Conservation (phyloP, 2,797 vertebrate species). For the Phalanger gymnotis region DNA sequence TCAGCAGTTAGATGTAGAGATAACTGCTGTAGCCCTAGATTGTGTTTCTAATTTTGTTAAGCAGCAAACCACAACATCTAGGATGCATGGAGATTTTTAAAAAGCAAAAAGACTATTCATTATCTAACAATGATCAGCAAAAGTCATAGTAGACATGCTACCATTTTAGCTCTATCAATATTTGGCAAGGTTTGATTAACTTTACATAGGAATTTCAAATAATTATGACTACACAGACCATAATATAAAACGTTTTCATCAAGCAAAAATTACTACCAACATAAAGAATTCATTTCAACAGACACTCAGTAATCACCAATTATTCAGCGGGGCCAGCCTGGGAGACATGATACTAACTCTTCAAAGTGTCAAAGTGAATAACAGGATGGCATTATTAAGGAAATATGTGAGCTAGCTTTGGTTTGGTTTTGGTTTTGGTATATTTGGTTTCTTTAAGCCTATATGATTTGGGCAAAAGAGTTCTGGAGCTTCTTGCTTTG, state of each 20-base stretch:
- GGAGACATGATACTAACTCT: slow-evolving; percentile 45
- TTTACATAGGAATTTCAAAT: slow-evolving; percentile 65
- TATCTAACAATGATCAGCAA: slow-evolving; percentile 61
- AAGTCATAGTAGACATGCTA: slow-evolving; percentile 54
- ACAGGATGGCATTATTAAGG: slow-evolving; percentile 40
- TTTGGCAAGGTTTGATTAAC: slow-evolving; percentile 67
- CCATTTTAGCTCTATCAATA: slow-evolving; percentile 48
- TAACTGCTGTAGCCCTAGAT: slow-evolving; percentile 41
- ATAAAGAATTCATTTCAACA: slow-evolving; percentile 45
- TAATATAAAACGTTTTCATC: slow-evolving; percentile 63
- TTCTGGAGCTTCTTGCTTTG: not conserved
- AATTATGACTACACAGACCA: slow-evolving; percentile 61
- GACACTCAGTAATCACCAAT: slow-evolving; percentile 71
- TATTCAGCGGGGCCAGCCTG: slow-evolving; percentile 37
- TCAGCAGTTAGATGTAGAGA: slow-evolving; percentile 57
- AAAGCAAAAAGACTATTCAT: slow-evolving; percentile 68
- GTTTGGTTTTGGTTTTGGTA: too few relatives aligned
- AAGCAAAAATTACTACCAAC: slow-evolving; percentile 63
- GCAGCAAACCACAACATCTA: not conserved
- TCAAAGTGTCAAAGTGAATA: slow-evolving; percentile 60
- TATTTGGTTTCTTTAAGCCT: slow-evolving; percentile 46
- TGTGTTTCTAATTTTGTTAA: slow-evolving; percentile 49
- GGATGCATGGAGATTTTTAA: slow-evolving; percentile 61
- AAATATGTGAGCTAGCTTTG: slow-evolving; percentile 51
- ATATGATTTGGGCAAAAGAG: not conserved